These are phyloP conservation scores for Serinus canaria DNA, from an alignment of 2,113 vertebrate species.

Conservation along the genomic window DNA sequence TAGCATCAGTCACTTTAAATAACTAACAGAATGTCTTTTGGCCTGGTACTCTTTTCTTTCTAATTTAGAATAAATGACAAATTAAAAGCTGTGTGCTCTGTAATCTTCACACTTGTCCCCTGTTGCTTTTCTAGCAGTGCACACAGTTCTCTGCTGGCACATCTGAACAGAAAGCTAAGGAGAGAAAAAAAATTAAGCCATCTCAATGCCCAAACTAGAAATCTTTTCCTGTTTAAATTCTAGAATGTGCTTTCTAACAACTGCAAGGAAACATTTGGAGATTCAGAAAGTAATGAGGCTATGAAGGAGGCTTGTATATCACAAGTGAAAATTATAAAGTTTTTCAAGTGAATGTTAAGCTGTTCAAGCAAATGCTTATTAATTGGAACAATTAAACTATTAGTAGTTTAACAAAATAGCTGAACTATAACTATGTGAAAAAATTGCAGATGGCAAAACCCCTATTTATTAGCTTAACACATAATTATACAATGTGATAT, in stretches of 20 bases:
- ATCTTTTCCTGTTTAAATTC: neutral
- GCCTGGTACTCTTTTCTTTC: neutral
- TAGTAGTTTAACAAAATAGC: neutral
- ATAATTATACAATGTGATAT: neutral
- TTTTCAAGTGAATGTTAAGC: neutral
- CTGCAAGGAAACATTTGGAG: neutral
- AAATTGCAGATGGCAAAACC: neutral
- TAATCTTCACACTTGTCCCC: neutral
- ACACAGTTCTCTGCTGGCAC: neutral
- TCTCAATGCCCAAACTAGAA: neutral
- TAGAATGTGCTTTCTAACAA: neutral
- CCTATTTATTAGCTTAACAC: neutral
- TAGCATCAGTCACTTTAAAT: constrained; percentile 28
- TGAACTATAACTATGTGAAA: neutral
- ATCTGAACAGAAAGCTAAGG: neutral
- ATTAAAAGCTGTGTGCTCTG: neutral
- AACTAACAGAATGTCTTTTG: neutral
- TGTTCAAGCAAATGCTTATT: neutral
- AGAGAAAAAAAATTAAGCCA: neutral
- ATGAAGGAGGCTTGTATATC: neutral
- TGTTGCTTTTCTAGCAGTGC: neutral
- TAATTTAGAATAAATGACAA: neutral
- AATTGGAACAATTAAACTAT: neutral
- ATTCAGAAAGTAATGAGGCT: neutral
- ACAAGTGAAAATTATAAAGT: neutral